Evolutionary conservation across 1,140 invertebrate genomes (phyloP).

Genomic region (Leptinotarsa undecemlineata): DNA sequence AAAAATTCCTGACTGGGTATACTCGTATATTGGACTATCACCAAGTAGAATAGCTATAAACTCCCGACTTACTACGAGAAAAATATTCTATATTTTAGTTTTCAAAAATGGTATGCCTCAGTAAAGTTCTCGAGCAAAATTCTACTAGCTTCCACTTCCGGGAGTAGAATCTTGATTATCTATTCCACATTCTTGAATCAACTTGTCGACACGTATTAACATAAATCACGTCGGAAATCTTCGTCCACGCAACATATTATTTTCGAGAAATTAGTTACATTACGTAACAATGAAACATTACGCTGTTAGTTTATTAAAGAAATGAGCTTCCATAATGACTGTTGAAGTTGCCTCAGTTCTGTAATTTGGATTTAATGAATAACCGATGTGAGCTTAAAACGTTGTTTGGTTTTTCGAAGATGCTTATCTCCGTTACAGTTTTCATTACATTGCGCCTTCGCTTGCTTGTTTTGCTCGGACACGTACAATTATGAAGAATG

Average conservation of each 20-base stretch:
- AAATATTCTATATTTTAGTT: too few species aligned
- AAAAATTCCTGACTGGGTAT: too few species aligned
- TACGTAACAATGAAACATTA: conserved; percentile 6
- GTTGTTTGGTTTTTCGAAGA: conserved; percentile 1
- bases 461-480: not conserved
- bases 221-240: not conserved
- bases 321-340: conserved; percentile 11
- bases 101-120: too few species aligned
- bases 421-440: not conserved
- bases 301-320: not conserved
- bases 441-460: conserved; percentile 4
- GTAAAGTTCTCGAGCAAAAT: too few species aligned
- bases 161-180: too few species aligned
- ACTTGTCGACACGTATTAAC: too few species aligned
- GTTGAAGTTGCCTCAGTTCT: conserved; percentile 9
- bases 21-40: too few species aligned
- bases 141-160: too few species aligned
- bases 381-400: not conserved
- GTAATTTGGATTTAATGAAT: conserved; percentile 18
- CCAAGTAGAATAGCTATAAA: too few species aligned
- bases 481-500: conserved; percentile 3
- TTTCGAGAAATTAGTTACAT: conserved; percentile 1
- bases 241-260: not conserved
- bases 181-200: too few species aligned
- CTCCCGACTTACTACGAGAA: too few species aligned